Base-by-base conservation (phyloP, 2,797 vertebrate species). In the Chelmon rostratus region DNA sequence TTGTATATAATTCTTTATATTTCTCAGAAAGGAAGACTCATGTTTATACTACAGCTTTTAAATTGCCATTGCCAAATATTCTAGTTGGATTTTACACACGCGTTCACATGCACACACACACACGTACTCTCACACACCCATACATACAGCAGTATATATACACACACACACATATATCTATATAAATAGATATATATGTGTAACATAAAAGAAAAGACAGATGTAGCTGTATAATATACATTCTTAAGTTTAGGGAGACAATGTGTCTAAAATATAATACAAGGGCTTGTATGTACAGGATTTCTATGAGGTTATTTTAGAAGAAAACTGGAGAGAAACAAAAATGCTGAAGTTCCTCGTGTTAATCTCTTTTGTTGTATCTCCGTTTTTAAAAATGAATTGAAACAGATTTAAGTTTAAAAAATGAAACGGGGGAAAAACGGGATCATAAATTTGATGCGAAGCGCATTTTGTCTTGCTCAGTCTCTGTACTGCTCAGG, bases 361-460 rank as follows among this genome's bases (percentile, higher is more conserved):
- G 86, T 94, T 84, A 84, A 90, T 92, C 91, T 92, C 91, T 96
- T 95, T 83, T 86, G 91, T 94, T 93, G 90, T 93, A 90, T 92
- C 92, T 95, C 94, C 93, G 91, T 88, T 85, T 87, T 91, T 91
- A 93, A 96, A 95, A 95, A 94, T 94, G 86, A 95, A 92, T 88
- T 83, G 72, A 93, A 95, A 94, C 87, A 89, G 83, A 86, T 89
- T 88, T 78, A 83, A 83, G 85, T 94, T 86, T 82, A 91, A 90
- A 89, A 90, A 91, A 87, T 73, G 58, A 84, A 87, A 86, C 71
- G 40, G 40, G 37, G 52, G 53, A 76, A 78, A 95, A 93, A 94
- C 78, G 92, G 91, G 95, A 98, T 99, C 98, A 99, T 97, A 99
- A 97, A 96, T 99, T 99, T 77, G 98, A 99, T 78, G 98, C 96